These are phyloP conservation scores for Columba janthina DNA, from an alignment of 2,113 vertebrate genomes.

Conservation along the genomic window DNA sequence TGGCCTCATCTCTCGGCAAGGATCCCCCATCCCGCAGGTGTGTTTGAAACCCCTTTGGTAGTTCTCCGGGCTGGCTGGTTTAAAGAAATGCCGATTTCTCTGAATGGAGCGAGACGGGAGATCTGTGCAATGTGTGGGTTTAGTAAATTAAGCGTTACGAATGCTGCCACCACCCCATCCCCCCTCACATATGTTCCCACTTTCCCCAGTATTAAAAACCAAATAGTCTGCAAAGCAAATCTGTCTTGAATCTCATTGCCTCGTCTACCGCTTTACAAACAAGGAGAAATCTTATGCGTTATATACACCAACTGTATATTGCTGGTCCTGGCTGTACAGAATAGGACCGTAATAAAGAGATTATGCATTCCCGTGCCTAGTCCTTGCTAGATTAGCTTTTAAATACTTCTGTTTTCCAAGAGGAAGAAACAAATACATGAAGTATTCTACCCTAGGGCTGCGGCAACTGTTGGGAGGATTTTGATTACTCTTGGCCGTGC, in stretches of 20 bases:
- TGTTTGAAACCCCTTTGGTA: accelerated
- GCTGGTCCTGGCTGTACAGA: not conserved
- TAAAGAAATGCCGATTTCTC: not conserved
- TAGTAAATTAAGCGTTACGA: conserved; percentile 57
- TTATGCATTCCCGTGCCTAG: not conserved
- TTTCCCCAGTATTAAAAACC: not conserved
- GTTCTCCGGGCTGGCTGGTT: not conserved
- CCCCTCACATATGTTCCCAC: conserved; percentile 31
- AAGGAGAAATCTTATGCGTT: not conserved
- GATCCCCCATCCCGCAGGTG: accelerated
- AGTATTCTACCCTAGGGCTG: not conserved
- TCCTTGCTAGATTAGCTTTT: not conserved
- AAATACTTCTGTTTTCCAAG: conserved; percentile 5
- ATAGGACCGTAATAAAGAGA: not conserved
- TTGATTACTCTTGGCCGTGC: conserved; percentile 22
- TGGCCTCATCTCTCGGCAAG: not conserved
- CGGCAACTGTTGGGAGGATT: conserved; percentile 31
- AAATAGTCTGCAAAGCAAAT: conserved; percentile 23
- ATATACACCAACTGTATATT: accelerated
- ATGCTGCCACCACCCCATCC: conserved; percentile 28
- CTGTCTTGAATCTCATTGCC: not conserved
- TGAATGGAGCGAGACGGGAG: not conserved
- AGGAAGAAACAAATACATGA: conserved; percentile 13
- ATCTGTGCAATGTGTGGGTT: not conserved
- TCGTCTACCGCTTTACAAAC: not conserved